Evolutionary conservation across 2,113 vertebrate species (phyloP), one percentile per base, ranked within the genome.

Genomic region (Mesoclemmys tuberculata): DNA sequence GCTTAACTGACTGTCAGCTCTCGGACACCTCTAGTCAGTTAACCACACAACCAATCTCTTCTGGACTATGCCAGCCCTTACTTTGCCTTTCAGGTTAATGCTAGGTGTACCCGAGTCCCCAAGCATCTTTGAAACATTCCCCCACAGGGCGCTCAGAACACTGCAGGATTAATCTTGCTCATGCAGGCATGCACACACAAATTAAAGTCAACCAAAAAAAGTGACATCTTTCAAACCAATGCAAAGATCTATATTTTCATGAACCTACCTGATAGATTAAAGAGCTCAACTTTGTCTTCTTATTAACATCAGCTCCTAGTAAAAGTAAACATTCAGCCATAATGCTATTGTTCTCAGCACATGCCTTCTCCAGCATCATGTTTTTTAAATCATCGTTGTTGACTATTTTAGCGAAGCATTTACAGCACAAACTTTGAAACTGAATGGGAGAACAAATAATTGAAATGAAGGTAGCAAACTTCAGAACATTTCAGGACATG

Each of bases 311-410:
- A 4, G 99, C 99, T 55, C 99, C 99, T 93, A 99, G 93, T 0
- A 99, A 97, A 56, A 99, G 98, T 64, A 99, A 98, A 93, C 99
- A 99, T 95, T 99, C 99, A 7, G 98, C 99, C 98, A 99, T 98
- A 68, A 96, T 61, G 8, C 97, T 98, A 19, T 99, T 98, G 41
- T 97, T 98, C 58, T 99, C 99, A 51, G 97, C 91, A 78, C 99
- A 99, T 0, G 99, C 99, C 95, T 98, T 99, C 94, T 99, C 98
- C 88, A 99, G 97, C 98, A 99, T 98, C n/a, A 38, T 87, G 92
- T 98, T 98, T 97, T 98, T 98, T 46, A 99, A 97, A 82, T 99
- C 98, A 1, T 98, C 93, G 55, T 99, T 98, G 80, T 96, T 79
- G 86, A 98, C 98, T 98, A 99, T 97, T 97, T 99, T 99, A 29